Percentiles rank a stretch among this genome's conserved stretches.
These are phyloP conservation scores for Telmatochromis sp. DNA, from an alignment of 2,113 vertebrate genomes.

Conservation along the genomic window DNA sequence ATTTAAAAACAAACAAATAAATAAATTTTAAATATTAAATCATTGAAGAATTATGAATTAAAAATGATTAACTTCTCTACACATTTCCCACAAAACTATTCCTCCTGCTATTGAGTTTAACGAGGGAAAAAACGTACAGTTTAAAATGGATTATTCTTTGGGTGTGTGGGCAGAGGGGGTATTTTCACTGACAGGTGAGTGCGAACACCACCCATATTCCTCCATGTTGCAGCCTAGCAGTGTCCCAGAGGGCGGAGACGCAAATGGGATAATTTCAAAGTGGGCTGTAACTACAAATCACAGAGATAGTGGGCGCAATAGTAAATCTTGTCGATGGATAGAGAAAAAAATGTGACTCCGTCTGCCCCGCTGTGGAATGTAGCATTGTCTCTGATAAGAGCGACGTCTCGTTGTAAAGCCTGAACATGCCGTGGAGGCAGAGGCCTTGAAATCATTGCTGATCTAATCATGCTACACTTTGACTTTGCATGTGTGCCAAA, in stretches of 20 bases:
- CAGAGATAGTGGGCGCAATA: slow-evolving; percentile 20
- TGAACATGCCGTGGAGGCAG: slow-evolving; percentile 36
- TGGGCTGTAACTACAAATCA: slow-evolving; percentile 41
- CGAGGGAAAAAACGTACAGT: neutral
- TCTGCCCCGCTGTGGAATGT: slow-evolving; percentile 46
- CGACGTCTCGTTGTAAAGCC: slow-evolving; percentile 9
- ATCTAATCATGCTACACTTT: slow-evolving; percentile 47
- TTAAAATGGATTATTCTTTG: neutral
- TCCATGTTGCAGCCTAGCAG: neutral
- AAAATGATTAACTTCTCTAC: neutral
- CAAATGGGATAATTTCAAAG: slow-evolving; percentile 4
- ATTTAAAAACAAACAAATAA: neutral
- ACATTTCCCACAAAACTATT: neutral
- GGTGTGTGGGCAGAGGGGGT: neutral
- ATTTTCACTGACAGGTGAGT: neutral
- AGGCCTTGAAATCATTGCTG: slow-evolving; percentile 23
- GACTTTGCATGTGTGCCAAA: slow-evolving; percentile 22
- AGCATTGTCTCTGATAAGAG: slow-evolving; percentile 41
- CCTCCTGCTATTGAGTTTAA: neutral
- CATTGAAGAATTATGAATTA: neutral
- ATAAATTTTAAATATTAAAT: neutral
- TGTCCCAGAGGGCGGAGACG: neutral
- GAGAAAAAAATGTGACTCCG: slow-evolving; percentile 20
- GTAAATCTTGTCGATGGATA: slow-evolving; percentile 40
- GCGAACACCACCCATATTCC: neutral